These are phyloP conservation scores for Ditula angustiorana DNA, from an alignment of 2,888 invertebrate genomes.

Conservation along the genomic window DNA sequence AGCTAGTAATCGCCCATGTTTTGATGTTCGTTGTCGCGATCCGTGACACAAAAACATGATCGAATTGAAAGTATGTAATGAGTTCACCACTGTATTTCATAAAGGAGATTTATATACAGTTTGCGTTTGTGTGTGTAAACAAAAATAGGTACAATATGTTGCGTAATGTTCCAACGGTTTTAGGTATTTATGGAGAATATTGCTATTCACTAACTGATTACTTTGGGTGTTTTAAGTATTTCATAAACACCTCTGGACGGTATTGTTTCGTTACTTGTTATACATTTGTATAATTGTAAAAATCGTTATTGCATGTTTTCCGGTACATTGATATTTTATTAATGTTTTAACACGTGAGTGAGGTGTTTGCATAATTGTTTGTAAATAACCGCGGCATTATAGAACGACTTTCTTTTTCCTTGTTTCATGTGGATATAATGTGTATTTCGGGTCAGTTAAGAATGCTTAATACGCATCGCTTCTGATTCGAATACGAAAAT, in stretches of 20 bases:
- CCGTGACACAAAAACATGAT: conserved; percentile 3
- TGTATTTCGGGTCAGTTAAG: too few relatives aligned
- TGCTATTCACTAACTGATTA: neutral
- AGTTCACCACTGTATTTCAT: conserved; percentile 13
- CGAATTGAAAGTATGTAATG: conserved; percentile 24
- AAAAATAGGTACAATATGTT: neutral
- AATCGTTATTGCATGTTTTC: neutral
- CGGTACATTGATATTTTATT: neutral
- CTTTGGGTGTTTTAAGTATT: conserved; percentile 8
- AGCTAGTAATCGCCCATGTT: neutral
- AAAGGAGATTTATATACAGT: neutral
- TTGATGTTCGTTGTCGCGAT: neutral
- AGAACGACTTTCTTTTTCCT: neutral
- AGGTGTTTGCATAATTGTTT: neutral
- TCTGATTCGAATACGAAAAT: too few relatives aligned
- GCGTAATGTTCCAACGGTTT: conserved; percentile 20
- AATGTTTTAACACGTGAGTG: neutral
- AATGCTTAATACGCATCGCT: too few relatives aligned
- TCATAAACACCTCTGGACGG: conserved; percentile 5
- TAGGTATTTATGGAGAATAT: too few relatives aligned
- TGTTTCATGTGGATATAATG: too few relatives aligned
- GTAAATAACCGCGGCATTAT: neutral
- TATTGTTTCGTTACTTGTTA: conserved; percentile 4
- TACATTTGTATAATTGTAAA: neutral
- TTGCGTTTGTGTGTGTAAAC: neutral